Evolutionary conservation across 2,888 invertebrate species (phyloP), one percentile per base, ranked within the genome.

Genomic region (Cynaeus angustus): DNA sequence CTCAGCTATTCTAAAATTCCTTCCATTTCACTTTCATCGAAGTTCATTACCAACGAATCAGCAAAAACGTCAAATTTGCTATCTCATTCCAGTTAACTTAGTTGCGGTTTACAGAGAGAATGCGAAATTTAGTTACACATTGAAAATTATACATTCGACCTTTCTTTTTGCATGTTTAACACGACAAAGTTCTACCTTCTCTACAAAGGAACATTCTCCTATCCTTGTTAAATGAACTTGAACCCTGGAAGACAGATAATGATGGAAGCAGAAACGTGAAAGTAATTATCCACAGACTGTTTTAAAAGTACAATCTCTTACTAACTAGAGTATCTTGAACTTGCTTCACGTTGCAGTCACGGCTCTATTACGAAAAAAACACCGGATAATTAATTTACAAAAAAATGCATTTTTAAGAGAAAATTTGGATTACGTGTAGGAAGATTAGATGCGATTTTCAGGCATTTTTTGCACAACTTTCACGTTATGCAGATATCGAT

Each of bases 1-100:
- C 75, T 75, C 74, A 70, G 64, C 69, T 55, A 68, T 72, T 75
- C 73, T 59, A 59, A 72, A 66, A 72, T 68, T 69, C 66, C 53
- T 62, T 72, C 75, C 78, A 79, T 80, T 81, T 81, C 80, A 81
- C 81, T 81, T 81, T 81, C 81, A 76, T 81, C 74, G 72, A 72
- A 73, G 64, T 70, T 74, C 28, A 70, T 64, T 67, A 71, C 59
- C 72, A 71, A 12, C 16, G 66, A 58, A 58, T 48, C 8, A 21
- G 14, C 12, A 58, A 58, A 45, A 50, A 59, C 61, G 66, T 69
- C 66, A 30, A 58, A 53, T 26, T 41, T 30, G 56, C 62, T 66
- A 26, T 66, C 66, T 66, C 65, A 28, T 59, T 56, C 38, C 56
- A 64, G 52, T 37, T 52, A 53, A 5, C 26, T 28, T 16, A n/a